Evolutionary conservation across 2,888 invertebrate genomes (phyloP).

Genomic region (Melanostoma scalare): DNA sequence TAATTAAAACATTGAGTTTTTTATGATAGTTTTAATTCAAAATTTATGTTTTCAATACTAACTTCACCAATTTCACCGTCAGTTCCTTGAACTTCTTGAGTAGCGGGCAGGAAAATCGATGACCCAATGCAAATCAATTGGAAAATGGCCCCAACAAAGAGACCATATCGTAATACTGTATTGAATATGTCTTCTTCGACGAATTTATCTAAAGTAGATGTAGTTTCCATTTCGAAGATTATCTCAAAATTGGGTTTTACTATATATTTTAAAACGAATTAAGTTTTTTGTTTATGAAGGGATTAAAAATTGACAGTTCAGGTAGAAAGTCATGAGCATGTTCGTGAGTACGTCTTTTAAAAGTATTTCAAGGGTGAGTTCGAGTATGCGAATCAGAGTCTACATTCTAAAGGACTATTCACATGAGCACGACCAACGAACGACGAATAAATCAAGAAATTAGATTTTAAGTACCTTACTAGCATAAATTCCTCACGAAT

Average conservation of each 20-base stretch:
- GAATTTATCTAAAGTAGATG: constrained; percentile 78
- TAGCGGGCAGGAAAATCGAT: constrained; percentile 89
- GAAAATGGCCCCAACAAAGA: constrained; percentile 94
- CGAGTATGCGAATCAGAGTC: no score
- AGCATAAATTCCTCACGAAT: no score
- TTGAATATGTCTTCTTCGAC: constrained; percentile 87
- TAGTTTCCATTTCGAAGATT: constrained; percentile 34
- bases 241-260: constrained; percentile 3
- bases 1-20: neutral
- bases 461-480: no score
- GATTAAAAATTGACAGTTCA: neutral
- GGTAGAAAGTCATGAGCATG: neutral
- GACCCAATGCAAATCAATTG: constrained; percentile 92
- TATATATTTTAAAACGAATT: neutral
- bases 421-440: no score
- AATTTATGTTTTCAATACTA: neutral
- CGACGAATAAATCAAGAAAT: no score
- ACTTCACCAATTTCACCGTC: constrained; percentile 75
- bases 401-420: no score
- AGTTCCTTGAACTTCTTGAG: constrained; percentile 72
- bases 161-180: constrained; percentile 89
- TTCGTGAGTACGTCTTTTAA: neutral
- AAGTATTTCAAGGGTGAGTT: neutral
- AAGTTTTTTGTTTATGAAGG: constrained; percentile 13
- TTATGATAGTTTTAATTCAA: constrained; percentile 4